Evolutionary conservation across 2,888 invertebrate genomes (phyloP), one percentile per base, ranked within the genome.

Genomic region (Eristalis pertinax): DNA sequence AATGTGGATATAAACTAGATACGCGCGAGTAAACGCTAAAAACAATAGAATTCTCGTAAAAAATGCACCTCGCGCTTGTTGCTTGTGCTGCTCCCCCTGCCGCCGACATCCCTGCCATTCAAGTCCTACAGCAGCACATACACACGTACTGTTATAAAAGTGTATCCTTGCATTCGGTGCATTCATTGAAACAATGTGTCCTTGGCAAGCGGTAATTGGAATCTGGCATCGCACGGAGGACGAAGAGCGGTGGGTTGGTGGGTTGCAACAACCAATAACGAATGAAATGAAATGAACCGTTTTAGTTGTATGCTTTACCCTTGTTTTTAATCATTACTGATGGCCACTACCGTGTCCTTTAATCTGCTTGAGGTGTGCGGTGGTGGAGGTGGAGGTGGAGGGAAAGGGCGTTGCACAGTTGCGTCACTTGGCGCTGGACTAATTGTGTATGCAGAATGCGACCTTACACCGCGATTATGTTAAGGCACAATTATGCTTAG

Each of bases 401-500:
- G n/a, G n/a, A n/a, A n/a, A n/a, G n/a, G n/a, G n/a, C n/a, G n/a
- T n/a, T n/a, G n/a, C n/a, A n/a, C n/a, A n/a, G 29, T 29, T 84
- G 73, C 83, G 65, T 83, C 83, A 78, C 56, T 75, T 26, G n/a
- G 24, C 19, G 65, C 75, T 84, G 62, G 70, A 84, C 76, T 85
- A 81, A 85, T 85, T 85, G 70, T 76, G 84, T 81, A 85, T 85
- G 81, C 81, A 73, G 76, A 60, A 68, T 32, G 63, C 72, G 76
- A 73, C 76, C 76, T 81, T 35, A 58, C 41, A 76, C 76, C 81
- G 60, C 81, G 84, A 76, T 85, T 85, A 76, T 68, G 84, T 73
- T 73, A 76, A 85, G 68, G 72, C 58, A 77, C 76, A 85, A 85
- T 85, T 85, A 81, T 85, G 81, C 73, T 81, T 43, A 85, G 81